Percentiles rank a stretch among this genome's conserved stretches.
These are phyloP conservation scores for Digitonthophagus gazella DNA, from an alignment of 2,888 invertebrate species.

Conservation along the genomic window DNA sequence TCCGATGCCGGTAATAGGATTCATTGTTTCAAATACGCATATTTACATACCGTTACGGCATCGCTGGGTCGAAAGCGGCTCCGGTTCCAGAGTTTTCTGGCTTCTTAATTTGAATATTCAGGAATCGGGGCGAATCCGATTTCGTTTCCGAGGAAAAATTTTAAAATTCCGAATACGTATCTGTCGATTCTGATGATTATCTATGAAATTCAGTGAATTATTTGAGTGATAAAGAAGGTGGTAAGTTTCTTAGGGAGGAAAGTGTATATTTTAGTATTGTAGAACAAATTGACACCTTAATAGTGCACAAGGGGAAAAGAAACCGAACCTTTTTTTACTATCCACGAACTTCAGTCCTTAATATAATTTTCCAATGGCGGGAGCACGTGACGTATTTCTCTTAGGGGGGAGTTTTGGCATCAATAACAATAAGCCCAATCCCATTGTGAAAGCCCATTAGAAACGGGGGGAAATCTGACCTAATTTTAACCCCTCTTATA, in stretches of 20 bases:
- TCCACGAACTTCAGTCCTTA: not conserved
- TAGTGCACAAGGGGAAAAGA: not conserved
- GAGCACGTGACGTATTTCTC: not conserved
- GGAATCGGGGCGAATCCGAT: not conserved
- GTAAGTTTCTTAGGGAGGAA: not conserved
- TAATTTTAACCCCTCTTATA: not conserved
- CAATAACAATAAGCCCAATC: not conserved
- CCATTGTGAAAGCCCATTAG: not conserved
- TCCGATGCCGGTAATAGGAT: slow-evolving; percentile 30
- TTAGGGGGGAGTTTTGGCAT: not conserved
- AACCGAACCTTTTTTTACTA: not conserved
- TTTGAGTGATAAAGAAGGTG: not conserved
- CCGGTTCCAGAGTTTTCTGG: slow-evolving; percentile 24
- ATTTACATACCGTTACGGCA: slow-evolving; percentile 31
- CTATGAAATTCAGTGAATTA: not conserved
- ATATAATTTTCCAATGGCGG: not conserved
- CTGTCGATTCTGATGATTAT: not conserved
- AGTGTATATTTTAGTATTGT: not conserved
- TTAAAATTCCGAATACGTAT: not conserved
- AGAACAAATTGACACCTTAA: not conserved
- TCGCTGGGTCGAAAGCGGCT: slow-evolving; percentile 19
- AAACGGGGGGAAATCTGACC: not conserved
- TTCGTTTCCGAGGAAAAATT: not conserved
- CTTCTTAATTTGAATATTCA: slow-evolving; percentile 23
- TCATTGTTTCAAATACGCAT: slow-evolving; percentile 31